Evolutionary conservation across 2,888 invertebrate species (phyloP), one percentile per base, ranked within the genome.

Genomic region (Copidosoma aretas): DNA sequence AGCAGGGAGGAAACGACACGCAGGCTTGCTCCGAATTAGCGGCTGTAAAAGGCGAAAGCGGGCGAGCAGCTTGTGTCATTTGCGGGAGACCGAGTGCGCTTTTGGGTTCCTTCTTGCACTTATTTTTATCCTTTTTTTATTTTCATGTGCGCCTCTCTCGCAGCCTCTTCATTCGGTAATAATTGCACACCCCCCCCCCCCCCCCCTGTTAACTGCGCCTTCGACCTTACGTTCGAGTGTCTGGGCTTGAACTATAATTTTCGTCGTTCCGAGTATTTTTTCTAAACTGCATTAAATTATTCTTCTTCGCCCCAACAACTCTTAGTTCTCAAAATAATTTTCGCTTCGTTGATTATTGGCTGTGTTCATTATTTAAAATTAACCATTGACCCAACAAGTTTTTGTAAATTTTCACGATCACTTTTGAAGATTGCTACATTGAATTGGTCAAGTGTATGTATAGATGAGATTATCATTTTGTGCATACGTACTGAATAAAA

Each of bases 41-140:
- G 76, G 75, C 73, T 76, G 72, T 71, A 70, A 75, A 75, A 77
- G 68, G 76, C 25, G 22, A 59, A 25, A 19, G 12, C 24, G 24
- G 49, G 62, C 25, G 8, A 12, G 22, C 32, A n/a, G 75, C 73
- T 75, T 75, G 77, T 81, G 81, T 80, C 81, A 80, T 81, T 81
- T 81, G 75, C 71, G 65, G 71, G 71, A 74, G 73, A 71, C 60
- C 58, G 19, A 49, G 15, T 49, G 32, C 32, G 32, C 32, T 32
- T 32, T 32, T 32, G 32, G 32, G 3, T 5, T 19, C 52, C 19
- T 19, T 52, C 52, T 52, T 32, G 10, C 52, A 21, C 8, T 3
- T 32, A 32, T 19, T 52, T 52, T 19, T 52, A 3, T 52, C 71
- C n/a, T 22, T 52, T 74, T 73, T 67, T 58, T 15, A 51, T 15